Percentiles rank a stretch among this genome's conserved stretches.
phyloP scores from a whole-genome alignment of 2,113 vertebrate species.

The zebrafish (Danio rerio) region GRCz12tu NC_133189.1:27779001-27779500 shows the following conservation, averaged over 20 bases:
- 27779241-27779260: background rate
- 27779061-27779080: background rate
- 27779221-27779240: slow-evolving; percentile 58
- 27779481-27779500: no score
- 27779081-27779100: background rate
- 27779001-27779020: slow-evolving; percentile 28
- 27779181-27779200: slow-evolving; percentile 34
- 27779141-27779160: slow-evolving; percentile 41
- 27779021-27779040: slow-evolving; percentile 5
- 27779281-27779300: slow-evolving; percentile 74
- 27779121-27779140: slow-evolving; percentile 55
- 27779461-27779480: no score
- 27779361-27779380: slow-evolving; percentile 24
- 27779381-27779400: no score
- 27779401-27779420: no score
- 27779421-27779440: no score
- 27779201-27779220: slow-evolving; percentile 48
- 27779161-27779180: background rate
- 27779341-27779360: slow-evolving; percentile 58
- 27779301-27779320: slow-evolving; percentile 59
- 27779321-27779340: slow-evolving; percentile 57
- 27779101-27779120: slow-evolving; percentile 53
- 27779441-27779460: no score
- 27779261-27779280: slow-evolving; percentile 52
- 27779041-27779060: slow-evolving; percentile 30